These are phyloP conservation scores for Neuroterus valhalla DNA, from an alignment of 1,140 invertebrate species.

Conservation along the genomic window DNA sequence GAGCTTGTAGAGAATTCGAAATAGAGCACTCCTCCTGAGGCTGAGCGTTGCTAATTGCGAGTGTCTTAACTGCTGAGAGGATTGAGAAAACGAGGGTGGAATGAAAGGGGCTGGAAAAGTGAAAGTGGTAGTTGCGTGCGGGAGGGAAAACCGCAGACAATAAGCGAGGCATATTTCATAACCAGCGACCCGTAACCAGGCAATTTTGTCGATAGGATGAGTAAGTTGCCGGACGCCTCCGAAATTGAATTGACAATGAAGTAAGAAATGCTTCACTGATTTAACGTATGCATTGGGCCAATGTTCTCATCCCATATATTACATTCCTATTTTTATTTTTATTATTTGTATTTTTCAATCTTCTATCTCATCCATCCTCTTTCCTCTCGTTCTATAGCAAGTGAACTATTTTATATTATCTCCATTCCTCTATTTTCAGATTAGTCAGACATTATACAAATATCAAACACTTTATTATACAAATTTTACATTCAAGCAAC, in stretches of 20 bases:
- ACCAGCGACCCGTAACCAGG: constrained; percentile 59
- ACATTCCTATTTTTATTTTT: constrained; percentile 31
- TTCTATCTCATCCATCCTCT: constrained; percentile 39
- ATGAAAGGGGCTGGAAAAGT: constrained; percentile 36
- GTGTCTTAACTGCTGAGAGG: constrained; percentile 11
- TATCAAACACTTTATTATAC: too few species aligned
- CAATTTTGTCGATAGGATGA: constrained; percentile 56
- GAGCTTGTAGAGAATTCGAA: constrained; percentile 18
- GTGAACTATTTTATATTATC: too few species aligned
- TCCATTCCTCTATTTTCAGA: too few species aligned
- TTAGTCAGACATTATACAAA: too few species aligned
- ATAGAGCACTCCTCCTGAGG: constrained; percentile 17
- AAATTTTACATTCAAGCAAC: too few species aligned
- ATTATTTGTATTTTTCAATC: constrained; percentile 35
- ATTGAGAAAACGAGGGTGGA: constrained; percentile 20
- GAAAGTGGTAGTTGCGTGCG: constrained; percentile 10
- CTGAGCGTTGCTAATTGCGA: constrained; percentile 24
- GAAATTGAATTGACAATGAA: constrained; percentile 71
- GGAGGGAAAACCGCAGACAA: constrained; percentile 49
- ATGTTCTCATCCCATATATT: constrained; percentile 31
- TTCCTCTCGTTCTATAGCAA: too few species aligned
- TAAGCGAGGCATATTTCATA: constrained; percentile 65
- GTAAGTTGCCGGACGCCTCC: constrained; percentile 60
- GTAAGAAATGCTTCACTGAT: constrained; percentile 50
- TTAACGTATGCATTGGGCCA: constrained; percentile 69